phyloP scores from a whole-genome alignment of 2,888 invertebrate genomes.

The Acleris laterana region DNA sequence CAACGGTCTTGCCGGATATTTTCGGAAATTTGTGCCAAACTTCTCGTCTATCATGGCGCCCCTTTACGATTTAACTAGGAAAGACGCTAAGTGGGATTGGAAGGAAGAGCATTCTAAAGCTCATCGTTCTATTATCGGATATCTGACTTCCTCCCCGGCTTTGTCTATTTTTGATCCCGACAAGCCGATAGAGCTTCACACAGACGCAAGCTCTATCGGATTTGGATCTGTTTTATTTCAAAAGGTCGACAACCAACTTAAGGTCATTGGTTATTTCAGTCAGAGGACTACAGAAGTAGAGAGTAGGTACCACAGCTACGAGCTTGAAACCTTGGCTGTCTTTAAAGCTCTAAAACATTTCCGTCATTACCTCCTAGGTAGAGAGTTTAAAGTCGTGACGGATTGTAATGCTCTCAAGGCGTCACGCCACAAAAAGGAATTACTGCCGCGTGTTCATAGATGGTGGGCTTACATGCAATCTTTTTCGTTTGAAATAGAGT shows the following conservation, averaged over 20 bases:
- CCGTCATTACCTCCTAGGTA: neutral
- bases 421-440: constrained; percentile 2
- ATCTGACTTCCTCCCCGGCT: neutral
- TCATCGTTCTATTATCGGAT: neutral
- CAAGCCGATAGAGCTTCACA: neutral
- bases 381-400: constrained; percentile 8
- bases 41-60: neutral
- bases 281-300: neutral
- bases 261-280: neutral
- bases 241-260: neutral
- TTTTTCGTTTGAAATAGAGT: too few species aligned
- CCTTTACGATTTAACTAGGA: neutral
- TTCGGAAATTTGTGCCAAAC: neutral
- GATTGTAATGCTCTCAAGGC: constrained; percentile 8
- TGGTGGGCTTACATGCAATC: too few species aligned
- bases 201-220: neutral
- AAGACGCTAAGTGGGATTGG: neutral
- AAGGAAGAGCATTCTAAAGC: neutral
- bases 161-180: neutral
- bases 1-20: neutral
- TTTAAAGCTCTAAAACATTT: neutral
- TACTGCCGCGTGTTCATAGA: too few species aligned
- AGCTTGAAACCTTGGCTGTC: neutral
- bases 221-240: neutral
- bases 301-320: neutral